phyloP scores from a whole-genome alignment of 2,797 vertebrate genomes.

The Trematomus bernacchii region DNA sequence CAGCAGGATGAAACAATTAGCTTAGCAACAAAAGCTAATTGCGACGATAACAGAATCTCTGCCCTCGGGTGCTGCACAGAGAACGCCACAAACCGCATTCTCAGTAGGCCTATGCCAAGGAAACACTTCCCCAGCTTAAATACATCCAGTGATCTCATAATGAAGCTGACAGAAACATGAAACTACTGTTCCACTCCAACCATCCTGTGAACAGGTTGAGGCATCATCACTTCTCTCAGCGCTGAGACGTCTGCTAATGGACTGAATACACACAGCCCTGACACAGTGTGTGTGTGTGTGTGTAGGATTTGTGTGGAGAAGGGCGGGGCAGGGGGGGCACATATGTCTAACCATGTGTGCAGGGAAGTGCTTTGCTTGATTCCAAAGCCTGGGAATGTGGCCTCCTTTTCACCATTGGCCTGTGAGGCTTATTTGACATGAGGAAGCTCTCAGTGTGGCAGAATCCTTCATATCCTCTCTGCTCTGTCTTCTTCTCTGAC shows the following conservation, averaged over 20 bases:
- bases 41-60: constrained; percentile 69
- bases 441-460: constrained; percentile 70
- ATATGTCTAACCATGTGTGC: constrained; percentile 76
- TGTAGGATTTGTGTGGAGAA: constrained; percentile 53
- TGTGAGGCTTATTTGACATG: constrained; percentile 67
- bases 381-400: constrained; percentile 72
- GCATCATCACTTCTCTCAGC: constrained; percentile 32
- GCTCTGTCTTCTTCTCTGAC: constrained; percentile 35
- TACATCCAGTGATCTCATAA: constrained; percentile 25
- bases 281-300: constrained; percentile 45
- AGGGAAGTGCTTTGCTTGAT: constrained; percentile 71
- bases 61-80: constrained; percentile 52
- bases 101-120: constrained; percentile 35
- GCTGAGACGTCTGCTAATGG: constrained; percentile 67
- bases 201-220: constrained; percentile 14
- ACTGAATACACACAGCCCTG: constrained; percentile 36
- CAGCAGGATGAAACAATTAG: constrained; percentile 71
- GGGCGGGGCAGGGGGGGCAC: constrained; percentile 24
- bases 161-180: constrained; percentile 22
- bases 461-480: constrained; percentile 61
- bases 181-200: constrained; percentile 3
- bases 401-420: constrained; percentile 66
- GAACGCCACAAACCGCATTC: constrained; percentile 23
- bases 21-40: constrained; percentile 69
- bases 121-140: constrained; percentile 34